Percentiles rank a stretch among this genome's conserved stretches.
Conservation (phyloP, 2,113 vertebrate species). For the Bubo bubo region DNA sequence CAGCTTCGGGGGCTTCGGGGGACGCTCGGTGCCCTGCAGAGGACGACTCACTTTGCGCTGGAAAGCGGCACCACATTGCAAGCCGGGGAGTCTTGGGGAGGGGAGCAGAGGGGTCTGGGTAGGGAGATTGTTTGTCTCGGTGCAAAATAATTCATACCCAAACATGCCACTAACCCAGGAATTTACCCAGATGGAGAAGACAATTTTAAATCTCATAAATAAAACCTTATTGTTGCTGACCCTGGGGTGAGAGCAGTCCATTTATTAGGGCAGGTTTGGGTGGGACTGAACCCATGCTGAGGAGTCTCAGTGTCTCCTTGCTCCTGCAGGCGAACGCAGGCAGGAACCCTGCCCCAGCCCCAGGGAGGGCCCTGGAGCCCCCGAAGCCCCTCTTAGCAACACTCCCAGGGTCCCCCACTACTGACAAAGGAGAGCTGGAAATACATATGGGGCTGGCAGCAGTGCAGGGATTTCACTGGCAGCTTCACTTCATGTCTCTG, state of each 20-base stretch:
- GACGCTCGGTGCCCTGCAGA: not conserved
- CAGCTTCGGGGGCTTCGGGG: slow-evolving; percentile 49
- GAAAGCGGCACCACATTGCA: not conserved
- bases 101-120: not conserved
- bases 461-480: not conserved
- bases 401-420: rapidly evolving
- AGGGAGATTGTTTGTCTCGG: not conserved
- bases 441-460: not conserved
- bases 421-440: not conserved
- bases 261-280: not conserved
- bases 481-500: not conserved
- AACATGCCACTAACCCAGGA: slow-evolving; percentile 7
- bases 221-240: slow-evolving; percentile 56
- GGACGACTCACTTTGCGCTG: slow-evolving; percentile 16
- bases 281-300: not conserved
- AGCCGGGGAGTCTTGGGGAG: not conserved
- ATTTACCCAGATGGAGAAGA: slow-evolving; percentile 1
- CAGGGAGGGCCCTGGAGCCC: not conserved
- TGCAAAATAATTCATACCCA: slow-evolving; percentile 14
- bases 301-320: not conserved
- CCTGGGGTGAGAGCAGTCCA: not conserved
- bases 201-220: slow-evolving; percentile 46
- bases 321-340: rapidly evolving
- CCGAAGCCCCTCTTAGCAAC: not conserved
- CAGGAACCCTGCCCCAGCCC: not conserved